Base-by-base conservation (phyloP, 2,888 invertebrate species). In the Priocnemis perturbator region DNA sequence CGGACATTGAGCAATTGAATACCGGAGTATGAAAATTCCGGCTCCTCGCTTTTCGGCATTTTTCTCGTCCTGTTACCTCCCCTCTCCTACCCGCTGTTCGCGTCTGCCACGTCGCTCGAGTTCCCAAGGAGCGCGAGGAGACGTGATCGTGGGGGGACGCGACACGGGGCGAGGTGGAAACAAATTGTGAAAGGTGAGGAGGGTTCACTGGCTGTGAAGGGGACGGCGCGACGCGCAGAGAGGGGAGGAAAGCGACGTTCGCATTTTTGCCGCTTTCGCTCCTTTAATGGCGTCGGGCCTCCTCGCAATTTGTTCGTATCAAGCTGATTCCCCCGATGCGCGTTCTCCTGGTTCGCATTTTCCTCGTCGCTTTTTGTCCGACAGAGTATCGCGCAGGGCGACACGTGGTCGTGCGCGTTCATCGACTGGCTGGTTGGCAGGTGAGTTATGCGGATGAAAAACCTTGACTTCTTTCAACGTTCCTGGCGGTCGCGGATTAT, bases 191-290 rank as follows among this genome's bases (percentile, higher is more conserved):
- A 78, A 78, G 70, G 63, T 47, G 63, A 69, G 62, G 71, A 58
- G 66, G 68, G 62, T 37, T 37, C 37, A 37, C 37, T 57, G 44
- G 37, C 50, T 66, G 74, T 57, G 64, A 60, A 58, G 58, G 69
- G 65, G 56, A 23, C 20, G 56, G 17, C 44, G 65, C 55, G 50
- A 1, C 50, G 17, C 50, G 17, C 50, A n/a, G 19, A 9, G 62
- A 58, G 44, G 44, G 19, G 60, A 56, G 68, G 67, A 64, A 67
- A 66, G 30, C 64, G 67, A 71, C 50, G 67, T 56, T 78, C 74
- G 77, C 76, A 85, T 85, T 85, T 85, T 85, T 82, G 79, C 78
- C 78, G 79, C 86, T 86, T 86, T 86, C 85, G 85, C 86, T 86
- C 86, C 86, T 86, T 86, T 85, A 84, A 84, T 82, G 83, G 85